phyloP scores from a whole-genome alignment of 2,113 vertebrate genomes.

The Galemys pyrenaicus region DNA sequence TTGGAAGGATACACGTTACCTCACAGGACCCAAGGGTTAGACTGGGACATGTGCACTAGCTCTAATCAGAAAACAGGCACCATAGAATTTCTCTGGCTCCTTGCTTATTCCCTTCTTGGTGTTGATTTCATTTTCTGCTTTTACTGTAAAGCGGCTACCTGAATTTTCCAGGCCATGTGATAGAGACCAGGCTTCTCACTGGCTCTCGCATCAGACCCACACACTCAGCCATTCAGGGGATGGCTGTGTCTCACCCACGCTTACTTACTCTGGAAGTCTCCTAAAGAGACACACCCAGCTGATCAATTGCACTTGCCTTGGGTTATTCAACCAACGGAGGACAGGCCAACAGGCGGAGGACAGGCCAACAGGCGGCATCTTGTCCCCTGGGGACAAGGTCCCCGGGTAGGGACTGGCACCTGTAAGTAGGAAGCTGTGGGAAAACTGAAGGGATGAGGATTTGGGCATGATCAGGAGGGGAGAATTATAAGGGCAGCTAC shows the following conservation, averaged over 20 bases:
- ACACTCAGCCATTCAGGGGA: background rate
- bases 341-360: background rate
- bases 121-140: background rate
- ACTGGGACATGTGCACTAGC: background rate
- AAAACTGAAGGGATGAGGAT: background rate
- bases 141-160: background rate
- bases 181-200: background rate
- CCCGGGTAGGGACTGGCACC: background rate
- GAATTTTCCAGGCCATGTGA: background rate
- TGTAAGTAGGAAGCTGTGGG: background rate
- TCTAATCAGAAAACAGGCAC: background rate
- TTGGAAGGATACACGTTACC: conserved; percentile 63
- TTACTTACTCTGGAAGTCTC: background rate
- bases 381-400: background rate
- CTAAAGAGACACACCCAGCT: background rate
- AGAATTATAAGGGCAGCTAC: accelerated
- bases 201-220: background rate
- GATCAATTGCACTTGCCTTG: background rate
- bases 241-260: background rate
- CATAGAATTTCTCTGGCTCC: background rate
- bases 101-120: background rate
- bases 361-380: background rate
- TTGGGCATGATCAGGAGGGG: background rate
- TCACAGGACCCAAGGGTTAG: conserved; percentile 64
- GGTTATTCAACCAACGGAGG: background rate